Evolutionary conservation across 2,797 vertebrate genomes (phyloP).

Genomic region (Cynopterus sphinx): DNA sequence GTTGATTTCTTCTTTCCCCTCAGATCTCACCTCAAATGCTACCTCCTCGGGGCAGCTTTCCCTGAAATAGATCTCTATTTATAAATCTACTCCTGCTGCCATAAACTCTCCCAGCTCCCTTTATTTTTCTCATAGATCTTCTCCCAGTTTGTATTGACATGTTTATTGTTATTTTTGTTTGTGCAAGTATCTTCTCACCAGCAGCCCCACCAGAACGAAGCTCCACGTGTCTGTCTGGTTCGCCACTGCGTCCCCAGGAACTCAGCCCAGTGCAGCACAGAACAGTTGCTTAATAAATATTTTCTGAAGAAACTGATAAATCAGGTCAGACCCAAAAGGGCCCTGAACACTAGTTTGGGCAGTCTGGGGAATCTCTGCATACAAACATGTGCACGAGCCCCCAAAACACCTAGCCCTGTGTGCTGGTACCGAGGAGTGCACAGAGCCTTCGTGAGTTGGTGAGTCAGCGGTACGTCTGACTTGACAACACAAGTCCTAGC

Average conservation of each 20-base stretch:
- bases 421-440: rapidly evolving
- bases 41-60: not conserved
- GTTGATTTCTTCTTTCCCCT: not conserved
- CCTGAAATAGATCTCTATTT: rapidly evolving
- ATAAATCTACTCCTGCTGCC: rapidly evolving
- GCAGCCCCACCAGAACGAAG: not conserved
- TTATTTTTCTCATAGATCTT: not conserved
- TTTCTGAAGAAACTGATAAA: not conserved
- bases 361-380: not conserved
- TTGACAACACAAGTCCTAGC: not conserved
- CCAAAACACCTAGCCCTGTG: not conserved
- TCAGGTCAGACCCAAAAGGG: not conserved
- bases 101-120: not conserved
- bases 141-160: not conserved
- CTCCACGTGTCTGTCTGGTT: not conserved
- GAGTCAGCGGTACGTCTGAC: not conserved
- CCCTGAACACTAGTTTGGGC: not conserved
- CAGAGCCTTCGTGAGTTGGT: not conserved
- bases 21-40: not conserved
- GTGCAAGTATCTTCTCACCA: not conserved
- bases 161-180: not conserved
- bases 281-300: not conserved
- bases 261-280: not conserved
- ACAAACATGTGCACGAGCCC: not conserved
- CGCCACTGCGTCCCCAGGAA: not conserved